Percentiles rank a stretch among this genome's conserved stretches.
Conservation (phyloP, 2,888 invertebrate species). For the Acleris holmiana region DNA sequence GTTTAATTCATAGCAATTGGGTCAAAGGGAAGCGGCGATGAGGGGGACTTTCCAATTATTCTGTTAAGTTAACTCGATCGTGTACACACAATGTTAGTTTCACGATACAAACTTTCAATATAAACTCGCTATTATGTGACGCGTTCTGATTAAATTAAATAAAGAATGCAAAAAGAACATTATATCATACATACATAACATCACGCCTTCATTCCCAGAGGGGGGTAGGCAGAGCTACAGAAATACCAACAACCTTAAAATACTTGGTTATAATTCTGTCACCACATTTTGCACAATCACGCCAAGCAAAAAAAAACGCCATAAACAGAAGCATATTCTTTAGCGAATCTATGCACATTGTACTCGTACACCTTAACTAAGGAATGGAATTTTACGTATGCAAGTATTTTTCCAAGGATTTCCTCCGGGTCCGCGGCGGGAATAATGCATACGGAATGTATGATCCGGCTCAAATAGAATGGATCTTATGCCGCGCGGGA, state of each 20-base stretch:
- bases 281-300: too few relatives aligned
- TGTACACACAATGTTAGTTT: not conserved
- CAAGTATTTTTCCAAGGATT: conserved; percentile 37
- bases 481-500: conserved; percentile 12
- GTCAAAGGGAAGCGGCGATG: conserved; percentile 21
- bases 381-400: conserved; percentile 31
- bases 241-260: too few relatives aligned
- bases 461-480: conserved; percentile 22
- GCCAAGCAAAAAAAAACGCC: too few relatives aligned
- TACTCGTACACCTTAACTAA: not conserved
- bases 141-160: too few relatives aligned
- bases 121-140: too few relatives aligned
- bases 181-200: too few relatives aligned
- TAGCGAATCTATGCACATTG: not conserved
- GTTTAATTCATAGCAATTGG: conserved; percentile 32
- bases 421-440: conserved; percentile 29
- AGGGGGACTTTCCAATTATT: conserved; percentile 23
- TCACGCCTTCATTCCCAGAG: too few relatives aligned
- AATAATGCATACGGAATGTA: conserved; percentile 30
- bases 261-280: too few relatives aligned
- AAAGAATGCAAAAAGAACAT: too few relatives aligned
- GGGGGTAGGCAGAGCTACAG: too few relatives aligned
- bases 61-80: conserved; percentile 14
- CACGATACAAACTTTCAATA: too few relatives aligned
- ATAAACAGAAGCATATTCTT: not conserved